phyloP scores from a whole-genome alignment of 2,113 vertebrate species.

The Danio rerio region GRCz12tu NC_133180.1:46477501-46478000 shows the following conservation, averaged over 20 bases:
- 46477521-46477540: neutral
- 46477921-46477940: too few relatives aligned
- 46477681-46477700: neutral
- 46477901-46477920: too few relatives aligned
- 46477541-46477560: neutral
- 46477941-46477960: too few relatives aligned
- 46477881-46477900: too few relatives aligned
- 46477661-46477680: neutral
- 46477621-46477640: neutral
- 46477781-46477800: neutral
- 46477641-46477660: neutral
- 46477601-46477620: neutral
- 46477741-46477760: neutral
- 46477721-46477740: neutral
- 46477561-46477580: neutral
- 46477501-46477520: neutral
- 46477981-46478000: too few relatives aligned
- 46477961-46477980: too few relatives aligned
- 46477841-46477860: too few relatives aligned
- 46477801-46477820: too few relatives aligned
- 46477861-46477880: too few relatives aligned
- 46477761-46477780: too few relatives aligned
- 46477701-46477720: neutral
- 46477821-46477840: too few relatives aligned
- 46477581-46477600: neutral